Evolutionary conservation across 2,113 vertebrate species (phyloP).

Genomic region (Triplophysa rosa): DNA sequence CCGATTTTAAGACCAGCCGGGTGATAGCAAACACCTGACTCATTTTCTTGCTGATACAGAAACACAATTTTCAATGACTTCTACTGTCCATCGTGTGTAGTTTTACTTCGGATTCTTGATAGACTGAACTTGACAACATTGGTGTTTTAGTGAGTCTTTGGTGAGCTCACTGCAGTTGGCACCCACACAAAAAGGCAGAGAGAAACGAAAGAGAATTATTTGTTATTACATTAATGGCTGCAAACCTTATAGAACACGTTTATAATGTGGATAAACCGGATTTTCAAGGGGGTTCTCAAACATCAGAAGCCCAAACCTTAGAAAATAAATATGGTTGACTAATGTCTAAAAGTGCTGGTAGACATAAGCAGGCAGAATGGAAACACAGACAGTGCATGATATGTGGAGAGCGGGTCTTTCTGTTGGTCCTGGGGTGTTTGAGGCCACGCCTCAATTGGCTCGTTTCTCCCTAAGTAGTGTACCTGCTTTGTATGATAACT

Average conservation of each 20-base stretch:
- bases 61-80: neutral
- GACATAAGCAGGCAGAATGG: constrained; percentile 36
- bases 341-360: constrained; percentile 43
- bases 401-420: constrained; percentile 35
- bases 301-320: constrained; percentile 17
- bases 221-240: constrained; percentile 12
- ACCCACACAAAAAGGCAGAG: constrained; percentile 20
- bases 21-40: neutral
- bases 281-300: constrained; percentile 9
- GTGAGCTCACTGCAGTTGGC: constrained; percentile 34
- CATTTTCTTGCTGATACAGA: neutral
- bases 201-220: neutral
- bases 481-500: constrained; percentile 31
- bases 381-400: constrained; percentile 27
- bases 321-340: constrained; percentile 49
- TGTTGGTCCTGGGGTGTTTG: constrained; percentile 40
- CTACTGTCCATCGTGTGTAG: neutral
- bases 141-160: constrained; percentile 23
- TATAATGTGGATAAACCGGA: neutral
- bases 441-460: constrained; percentile 42
- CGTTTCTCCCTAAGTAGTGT: constrained; percentile 46
- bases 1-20: neutral
- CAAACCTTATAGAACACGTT: constrained; percentile 22
- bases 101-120: neutral
- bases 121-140: neutral